Base-by-base conservation (phyloP, 2,113 vertebrate species). In the Rhinichthys klamathensis region DNA sequence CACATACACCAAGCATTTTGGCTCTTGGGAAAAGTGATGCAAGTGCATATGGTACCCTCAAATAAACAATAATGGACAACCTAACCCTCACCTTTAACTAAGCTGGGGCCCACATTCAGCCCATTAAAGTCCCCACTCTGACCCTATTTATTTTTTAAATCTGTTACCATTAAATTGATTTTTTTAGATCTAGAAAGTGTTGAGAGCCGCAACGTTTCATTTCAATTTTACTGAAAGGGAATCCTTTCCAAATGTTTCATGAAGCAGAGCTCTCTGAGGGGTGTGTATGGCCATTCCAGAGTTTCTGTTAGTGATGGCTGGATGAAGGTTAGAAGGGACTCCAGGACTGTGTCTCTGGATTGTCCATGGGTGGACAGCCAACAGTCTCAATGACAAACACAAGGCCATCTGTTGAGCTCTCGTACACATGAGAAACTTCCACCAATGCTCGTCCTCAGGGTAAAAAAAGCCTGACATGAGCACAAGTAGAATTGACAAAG, bases 301-400 rank as follows among this genome's bases (percentile, higher is more conserved):
- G 67, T 58, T 80, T 51, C 56, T 82, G 63, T 88, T 86, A 83
- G 54, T 58, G 30, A 86, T 83, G 65, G 44, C 21, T 80, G 70
- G 32, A 60, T 44, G 35, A 67, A 30, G 46, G 38, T 60, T 79
- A 30, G 30, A 84, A 25, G 63, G 60, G 70, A 54, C 61, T 70
- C 32, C 35, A 73, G 67, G 61, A 56, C 41, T 60, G 35, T 32
- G 51, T 56, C 49, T 73, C 49, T 88, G 87, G 89, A 87, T 11
- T 38, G 3, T 70, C 89, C 87, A 85, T 41, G 58, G 35, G 38
- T 70, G 65, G 85, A 76, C 27, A 76, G 87, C 85, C 89, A 90
- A 84, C 38, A 84, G 18, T 85, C 80, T 84, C 87, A 87, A 86
- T 86, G 85, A 83, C 80, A 88, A 87, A 83, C 76, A 85, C 83